Conservation (phyloP, 2,113 vertebrate genomes). For the Xiphophorus couchianus region DNA sequence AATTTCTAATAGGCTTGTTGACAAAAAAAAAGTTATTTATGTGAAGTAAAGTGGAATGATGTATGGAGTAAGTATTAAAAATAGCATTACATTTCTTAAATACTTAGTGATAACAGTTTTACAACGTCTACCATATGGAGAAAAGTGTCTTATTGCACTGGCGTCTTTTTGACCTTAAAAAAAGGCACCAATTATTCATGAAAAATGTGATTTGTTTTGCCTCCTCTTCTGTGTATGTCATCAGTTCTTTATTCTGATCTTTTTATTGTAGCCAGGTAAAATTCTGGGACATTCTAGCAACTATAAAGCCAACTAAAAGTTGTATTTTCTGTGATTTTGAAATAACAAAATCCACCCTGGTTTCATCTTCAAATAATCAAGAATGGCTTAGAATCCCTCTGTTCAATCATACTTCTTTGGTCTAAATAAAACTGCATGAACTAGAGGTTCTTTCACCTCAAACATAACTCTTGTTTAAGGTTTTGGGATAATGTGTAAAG, state of each 20-base stretch:
- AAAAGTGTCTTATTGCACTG: neutral
- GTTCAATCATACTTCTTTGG: no score
- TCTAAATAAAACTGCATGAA: no score
- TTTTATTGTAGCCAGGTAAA: neutral
- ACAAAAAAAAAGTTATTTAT: neutral
- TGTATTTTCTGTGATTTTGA: no score
- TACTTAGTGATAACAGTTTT: neutral
- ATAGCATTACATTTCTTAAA: neutral
- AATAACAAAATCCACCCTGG: no score
- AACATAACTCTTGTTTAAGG: no score
- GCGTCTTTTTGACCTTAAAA: neutral
- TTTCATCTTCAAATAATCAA: no score
- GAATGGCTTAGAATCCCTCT: no score
- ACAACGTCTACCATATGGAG: neutral
- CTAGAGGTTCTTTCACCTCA: no score
- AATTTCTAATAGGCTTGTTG: neutral
- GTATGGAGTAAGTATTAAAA: neutral
- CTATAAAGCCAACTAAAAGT: no score
- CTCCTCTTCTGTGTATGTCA: neutral
- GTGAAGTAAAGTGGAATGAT: no score
- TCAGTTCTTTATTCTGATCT: neutral
- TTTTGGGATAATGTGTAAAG: no score
- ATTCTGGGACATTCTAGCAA: no score
- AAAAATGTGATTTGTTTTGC: neutral
- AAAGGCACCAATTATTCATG: neutral